Base-by-base conservation (phyloP, 2,113 vertebrate genomes). In the Sakesphorus luctuosus region DNA sequence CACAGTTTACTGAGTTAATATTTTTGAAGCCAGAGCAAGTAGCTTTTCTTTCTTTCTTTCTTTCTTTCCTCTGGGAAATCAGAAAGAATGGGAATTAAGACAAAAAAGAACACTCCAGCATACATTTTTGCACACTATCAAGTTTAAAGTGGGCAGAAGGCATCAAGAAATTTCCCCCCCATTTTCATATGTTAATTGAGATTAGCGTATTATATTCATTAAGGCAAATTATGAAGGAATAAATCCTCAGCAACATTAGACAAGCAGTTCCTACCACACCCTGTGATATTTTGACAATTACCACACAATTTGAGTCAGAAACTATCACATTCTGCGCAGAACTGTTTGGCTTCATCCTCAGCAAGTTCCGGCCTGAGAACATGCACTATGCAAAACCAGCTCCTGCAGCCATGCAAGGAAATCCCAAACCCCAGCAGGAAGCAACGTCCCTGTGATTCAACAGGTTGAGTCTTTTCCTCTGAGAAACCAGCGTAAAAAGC, bases 401-500 rank as follows among this genome's bases (percentile, higher is more conserved):
- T 89, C 71, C 36, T 55, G 50, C 65, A 80, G 80, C 61, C 77
- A 82, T 3, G 72, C 43, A 90, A 90, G 94, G 93, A 97, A 97
- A 93, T 95, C 82, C 90, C 90, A 93, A 83, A 80, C 40, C 29
- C 75, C 59, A 87, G 63, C 86, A 96, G 95, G 91, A 96, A 96
- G 62, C 74, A 76, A 76, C 4, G 0, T 59, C 85, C 71, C 79
- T 74, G 26, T 93, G 89, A 96, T 91, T 97, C 77, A 89, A 58
- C 46, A 77, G 5, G 13, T 38, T 47, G 43, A 91, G 14, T 74
- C 75, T 89, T 76, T 83, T 77, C 82, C 67, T 87, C 69, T 4
- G 18, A 91, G 62, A 76, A 79, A 76, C 28, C 78, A 66, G 49
- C 0, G 0, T n/a, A 72, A 71, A 67, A 81, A 82, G 17, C 21